Evolutionary conservation across 2,888 invertebrate species (phyloP).

Genomic region (Diabrotica balteata): DNA sequence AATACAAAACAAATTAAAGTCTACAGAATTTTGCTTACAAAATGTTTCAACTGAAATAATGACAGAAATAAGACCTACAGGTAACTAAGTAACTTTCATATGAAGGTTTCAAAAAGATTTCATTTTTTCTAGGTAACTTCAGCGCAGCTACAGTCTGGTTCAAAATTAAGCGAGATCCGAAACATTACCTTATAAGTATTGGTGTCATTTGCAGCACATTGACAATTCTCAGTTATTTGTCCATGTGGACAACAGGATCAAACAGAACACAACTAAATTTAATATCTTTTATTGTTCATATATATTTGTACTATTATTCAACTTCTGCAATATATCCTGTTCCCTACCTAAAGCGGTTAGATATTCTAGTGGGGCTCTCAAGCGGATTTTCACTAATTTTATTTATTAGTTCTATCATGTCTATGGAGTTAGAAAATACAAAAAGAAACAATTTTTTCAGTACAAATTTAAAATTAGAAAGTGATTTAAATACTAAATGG

Average conservation of each 20-base stretch:
- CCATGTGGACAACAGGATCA: slow-evolving; percentile 41
- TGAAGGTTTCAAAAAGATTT: not conserved
- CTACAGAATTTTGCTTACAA: slow-evolving; percentile 43
- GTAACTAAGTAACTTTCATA: slow-evolving; percentile 28
- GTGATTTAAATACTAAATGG: slow-evolving; percentile 12
- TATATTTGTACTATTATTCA: slow-evolving; percentile 38
- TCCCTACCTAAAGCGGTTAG: slow-evolving; percentile 43
- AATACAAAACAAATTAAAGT: slow-evolving; percentile 27
- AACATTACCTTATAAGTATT: slow-evolving; percentile 42
- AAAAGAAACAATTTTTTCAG: too few relatives aligned
- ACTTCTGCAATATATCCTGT: slow-evolving; percentile 30
- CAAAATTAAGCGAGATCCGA: slow-evolving; percentile 38
- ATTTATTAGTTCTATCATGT: slow-evolving; percentile 39
- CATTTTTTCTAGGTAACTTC: slow-evolving; percentile 44
- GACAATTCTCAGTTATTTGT: slow-evolving; percentile 42
- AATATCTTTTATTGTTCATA: slow-evolving; percentile 26
- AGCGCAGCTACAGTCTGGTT: slow-evolving; percentile 43
- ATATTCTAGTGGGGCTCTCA: slow-evolving; percentile 42
- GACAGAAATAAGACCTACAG: slow-evolving; percentile 44
- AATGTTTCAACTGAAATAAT: slow-evolving; percentile 41
- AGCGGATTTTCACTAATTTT: slow-evolving; percentile 39
- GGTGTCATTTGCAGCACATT: slow-evolving; percentile 42
- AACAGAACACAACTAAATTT: slow-evolving; percentile 35
- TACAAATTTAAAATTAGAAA: not conserved
- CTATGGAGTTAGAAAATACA: not conserved